A percentile compares a stretch with the other conserved stretches of the same genome.
phyloP scores from a whole-genome alignment of 2,113 vertebrate genomes.

The Macroglossus sobrinus region DNA sequence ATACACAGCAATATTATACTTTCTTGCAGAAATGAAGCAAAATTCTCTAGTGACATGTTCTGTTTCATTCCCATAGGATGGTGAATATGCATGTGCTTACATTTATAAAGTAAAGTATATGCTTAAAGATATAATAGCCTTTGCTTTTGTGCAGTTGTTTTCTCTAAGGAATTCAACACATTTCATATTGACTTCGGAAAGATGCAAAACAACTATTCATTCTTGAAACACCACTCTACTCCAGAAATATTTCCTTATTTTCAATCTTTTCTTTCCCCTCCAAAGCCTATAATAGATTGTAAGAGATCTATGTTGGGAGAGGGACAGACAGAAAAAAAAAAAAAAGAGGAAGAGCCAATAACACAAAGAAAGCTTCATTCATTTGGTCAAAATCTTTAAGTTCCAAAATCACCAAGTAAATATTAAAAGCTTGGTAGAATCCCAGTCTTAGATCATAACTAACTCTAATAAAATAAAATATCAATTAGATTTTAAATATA shows the following conservation, averaged over 20 bases:
- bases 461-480: not conserved
- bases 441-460: not conserved
- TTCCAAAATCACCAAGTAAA: not conserved
- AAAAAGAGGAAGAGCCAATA: not conserved
- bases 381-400: not conserved
- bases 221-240: not conserved
- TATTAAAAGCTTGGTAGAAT: not conserved
- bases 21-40: conserved; percentile 51
- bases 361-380: not conserved
- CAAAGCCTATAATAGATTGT: not conserved
- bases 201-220: conserved; percentile 19
- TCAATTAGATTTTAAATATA: not conserved
- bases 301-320: not conserved
- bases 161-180: conserved; percentile 50
- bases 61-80: conserved; percentile 37
- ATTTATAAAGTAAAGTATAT: conserved; percentile 63
- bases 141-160: conserved; percentile 34
- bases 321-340: not conserved
- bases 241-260: not conserved
- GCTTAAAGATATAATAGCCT: conserved; percentile 51
- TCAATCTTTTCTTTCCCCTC: not conserved
- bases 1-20: conserved; percentile 17
- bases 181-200: conserved; percentile 42
- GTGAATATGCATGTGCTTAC: conserved; percentile 23
- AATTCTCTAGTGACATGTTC: conserved; percentile 33